Base-by-base conservation (phyloP, 1,140 invertebrate genomes). In the Meloidogyne exigua region DNA sequence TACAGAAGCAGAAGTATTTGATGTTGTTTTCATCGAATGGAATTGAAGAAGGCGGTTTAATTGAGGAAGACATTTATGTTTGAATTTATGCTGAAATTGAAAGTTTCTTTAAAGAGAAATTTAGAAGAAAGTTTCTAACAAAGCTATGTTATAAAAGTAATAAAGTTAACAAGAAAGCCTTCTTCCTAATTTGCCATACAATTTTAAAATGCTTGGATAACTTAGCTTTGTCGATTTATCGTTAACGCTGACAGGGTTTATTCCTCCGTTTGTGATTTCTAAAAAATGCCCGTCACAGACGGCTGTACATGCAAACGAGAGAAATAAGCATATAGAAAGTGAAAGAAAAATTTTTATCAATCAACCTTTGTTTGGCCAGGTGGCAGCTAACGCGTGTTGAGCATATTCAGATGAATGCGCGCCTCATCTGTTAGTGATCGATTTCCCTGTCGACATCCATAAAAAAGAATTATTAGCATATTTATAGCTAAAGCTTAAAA, bases 1-100 rank as follows among this genome's bases (percentile, higher is more conserved):
- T 82, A 36, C 64, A 80, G 49, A 32, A 68, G 21, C 76, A 78
- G 11, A 26, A 76, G 26, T 78, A 78, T 68, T 78, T 78, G 21
- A 73, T n/a, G 42, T 44, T 78, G 73, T 78, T 78, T 49, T 78
- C 76, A 57, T 78, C 73, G 49, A 78, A 78, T 13, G 76, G 76
- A n/a, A 25, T 21, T 12, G 21, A 44, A 57, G 69, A 49, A 3
- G 49, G 9, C 0, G 18, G 49, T 57, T 57, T 57, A n/a, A 57
- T 57, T 57, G 49, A 57, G n/a, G 49, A 57, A n/a, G 49, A n/a
- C 49, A 57, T 57, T 44, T 2, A 15, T 57, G 18, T 2, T n/a
- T 57, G 9, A n/a, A 57, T 9, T 49, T 57, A 57, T n/a, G 13
- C 49, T 57, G 49, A 57, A 57, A 57, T 42, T 42, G 12, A 49